Base-by-base conservation (phyloP, 1,140 invertebrate genomes). In the Meloidogyne floridensis region DNA sequence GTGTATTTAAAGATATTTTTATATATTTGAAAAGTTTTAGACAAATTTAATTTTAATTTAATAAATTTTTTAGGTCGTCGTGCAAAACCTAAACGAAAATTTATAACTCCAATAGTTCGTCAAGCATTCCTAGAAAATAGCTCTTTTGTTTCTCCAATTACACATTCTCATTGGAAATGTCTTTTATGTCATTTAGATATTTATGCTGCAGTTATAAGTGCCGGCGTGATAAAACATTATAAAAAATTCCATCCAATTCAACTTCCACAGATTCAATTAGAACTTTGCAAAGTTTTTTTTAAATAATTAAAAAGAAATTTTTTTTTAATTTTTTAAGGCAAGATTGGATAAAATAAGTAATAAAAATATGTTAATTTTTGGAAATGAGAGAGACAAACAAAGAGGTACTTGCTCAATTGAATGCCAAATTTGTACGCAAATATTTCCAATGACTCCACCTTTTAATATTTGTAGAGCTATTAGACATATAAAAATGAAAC, bases 401-500 rank as follows among this genome's bases (percentile, higher is more conserved):
- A 65, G n/a, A 18, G 59, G 59, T 5, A 65, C 59, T 65, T 65
- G 59, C n/a, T 43, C 77, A 13, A 82, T 88, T 65, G 87, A 88
- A 77, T 88, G 87, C 72, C 72, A 86, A 13, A 47, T 88, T 43
- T 88, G 88, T 71, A n/a, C 80, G 11, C 75, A 81, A 71, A 88
- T 71, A 18, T 88, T 87, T 75, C 82, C 80, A n/a, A 75, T 88
- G 6, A 87, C 89, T 72, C 77, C 80, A 20, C 87, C 87, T 5
- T 88, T 86, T 75, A 88, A 88, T 69, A 88, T 88, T 78, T 89
- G 88, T 71, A 75, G 87, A 18, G 87, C 88, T 59, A 87, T 88
- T 69, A 75, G 87, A 15, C 87, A 88, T 83, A 81, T 88, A 43
- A 89, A 90, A 75, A 69, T 75, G 3, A 89, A 89, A 80, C 87